These are phyloP conservation scores for Carassius carassius DNA, from an alignment of 2,113 vertebrate species.

Conservation along the genomic window DNA sequence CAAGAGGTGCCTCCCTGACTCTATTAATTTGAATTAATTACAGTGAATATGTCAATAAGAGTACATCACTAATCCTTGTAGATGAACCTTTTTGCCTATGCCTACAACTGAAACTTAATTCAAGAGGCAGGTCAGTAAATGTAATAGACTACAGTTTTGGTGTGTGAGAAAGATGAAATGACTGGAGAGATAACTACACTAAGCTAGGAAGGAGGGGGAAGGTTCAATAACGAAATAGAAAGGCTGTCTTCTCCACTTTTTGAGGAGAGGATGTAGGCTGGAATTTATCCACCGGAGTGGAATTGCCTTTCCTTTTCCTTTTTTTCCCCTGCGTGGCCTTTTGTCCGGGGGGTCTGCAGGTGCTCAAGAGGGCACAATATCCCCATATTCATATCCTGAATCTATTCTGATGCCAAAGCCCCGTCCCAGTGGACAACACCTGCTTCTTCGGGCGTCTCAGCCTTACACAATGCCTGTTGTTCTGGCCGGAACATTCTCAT, in stretches of 20 bases:
- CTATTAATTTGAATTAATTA: neutral
- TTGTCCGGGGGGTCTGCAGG: conserved; percentile 69
- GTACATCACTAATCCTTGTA: neutral
- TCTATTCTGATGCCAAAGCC: conserved; percentile 68
- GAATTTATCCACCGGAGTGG: conserved; percentile 57
- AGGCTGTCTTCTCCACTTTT: conserved; percentile 44
- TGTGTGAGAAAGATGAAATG: neutral
- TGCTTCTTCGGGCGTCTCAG: conserved; percentile 57
- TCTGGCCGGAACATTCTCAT: conserved; percentile 58
- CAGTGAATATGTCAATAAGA: neutral
- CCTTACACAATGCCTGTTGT: conserved; percentile 61
- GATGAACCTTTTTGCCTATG: neutral
- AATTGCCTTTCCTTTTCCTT: conserved; percentile 65
- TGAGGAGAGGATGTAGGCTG: conserved; percentile 54
- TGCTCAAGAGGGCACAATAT: conserved; percentile 65
- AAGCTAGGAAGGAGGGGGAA: neutral
- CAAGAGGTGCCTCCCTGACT: conserved; percentile 37
- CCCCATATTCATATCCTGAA: conserved; percentile 79
- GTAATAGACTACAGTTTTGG: neutral
- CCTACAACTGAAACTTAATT: neutral
- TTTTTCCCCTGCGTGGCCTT: conserved; percentile 46
- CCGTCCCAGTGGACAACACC: conserved; percentile 71
- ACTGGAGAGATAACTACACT: conserved; percentile 29
- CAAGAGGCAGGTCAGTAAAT: neutral
- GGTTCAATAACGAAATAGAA: conserved; percentile 40